phyloP scores from a whole-genome alignment of 2,797 vertebrate genomes.

The Uromys caudimaculatus region DNA sequence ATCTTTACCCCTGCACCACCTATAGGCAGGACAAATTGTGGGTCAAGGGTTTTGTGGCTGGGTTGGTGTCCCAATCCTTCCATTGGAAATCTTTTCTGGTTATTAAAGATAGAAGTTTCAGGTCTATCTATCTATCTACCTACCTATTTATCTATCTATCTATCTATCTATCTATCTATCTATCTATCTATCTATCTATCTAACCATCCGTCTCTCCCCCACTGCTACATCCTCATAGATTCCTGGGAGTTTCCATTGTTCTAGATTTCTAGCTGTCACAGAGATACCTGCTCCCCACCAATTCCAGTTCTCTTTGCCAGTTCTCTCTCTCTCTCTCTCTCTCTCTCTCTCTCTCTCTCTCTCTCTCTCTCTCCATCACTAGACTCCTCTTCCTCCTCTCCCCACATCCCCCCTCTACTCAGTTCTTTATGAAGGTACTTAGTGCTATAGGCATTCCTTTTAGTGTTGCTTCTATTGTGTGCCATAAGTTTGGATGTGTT shows the following conservation, averaged over 20 bases:
- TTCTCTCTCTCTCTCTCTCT: neutral
- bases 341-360: neutral
- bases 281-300: neutral
- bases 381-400: neutral
- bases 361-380: neutral
- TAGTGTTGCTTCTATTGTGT: neutral
- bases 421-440: neutral
- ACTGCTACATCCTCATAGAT: neutral
- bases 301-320: neutral
- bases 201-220: too few species aligned
- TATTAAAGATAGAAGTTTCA: neutral
- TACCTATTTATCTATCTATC: rapidly evolving
- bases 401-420: neutral
- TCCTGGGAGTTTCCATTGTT: neutral
- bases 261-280: neutral
- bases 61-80: neutral
- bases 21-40: neutral
- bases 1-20: neutral
- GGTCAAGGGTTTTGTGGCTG: neutral
- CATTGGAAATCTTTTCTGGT: neutral
- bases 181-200: too few species aligned
- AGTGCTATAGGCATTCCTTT: neutral
- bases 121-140: neutral
- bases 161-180: too few species aligned
- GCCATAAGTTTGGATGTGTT: neutral